Evolutionary conservation across 2,888 invertebrate species (phyloP).

Genomic region (Drepanosiphum platanoidis): DNA sequence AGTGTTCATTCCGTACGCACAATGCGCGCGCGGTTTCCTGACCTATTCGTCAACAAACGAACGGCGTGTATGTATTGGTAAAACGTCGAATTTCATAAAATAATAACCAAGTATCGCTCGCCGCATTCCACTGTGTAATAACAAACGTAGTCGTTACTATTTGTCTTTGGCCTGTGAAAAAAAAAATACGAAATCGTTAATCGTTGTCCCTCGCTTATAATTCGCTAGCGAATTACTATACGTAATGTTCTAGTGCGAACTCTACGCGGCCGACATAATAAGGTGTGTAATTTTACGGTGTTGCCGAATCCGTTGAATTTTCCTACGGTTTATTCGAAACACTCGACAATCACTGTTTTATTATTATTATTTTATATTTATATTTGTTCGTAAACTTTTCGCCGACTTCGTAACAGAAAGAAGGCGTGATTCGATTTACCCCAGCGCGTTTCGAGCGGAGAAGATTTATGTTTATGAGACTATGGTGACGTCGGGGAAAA

Average conservation of each 20-base stretch:
- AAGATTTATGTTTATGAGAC: constrained; percentile 22
- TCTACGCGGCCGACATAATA: too few relatives aligned
- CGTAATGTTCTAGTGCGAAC: too few relatives aligned
- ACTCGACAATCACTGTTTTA: background rate
- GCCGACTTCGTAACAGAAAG: background rate
- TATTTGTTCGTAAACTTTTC: background rate
- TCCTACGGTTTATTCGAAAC: background rate
- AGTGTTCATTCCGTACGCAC: background rate
- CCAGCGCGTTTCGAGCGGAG: background rate
- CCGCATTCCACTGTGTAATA: background rate
- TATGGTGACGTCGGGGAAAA: background rate
- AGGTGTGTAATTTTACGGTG: background rate
- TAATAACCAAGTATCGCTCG: too few relatives aligned
- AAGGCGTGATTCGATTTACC: background rate
- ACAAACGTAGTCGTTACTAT: background rate
- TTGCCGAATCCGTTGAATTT: background rate
- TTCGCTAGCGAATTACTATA: too few relatives aligned
- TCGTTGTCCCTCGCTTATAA: background rate
- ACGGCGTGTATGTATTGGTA: background rate
- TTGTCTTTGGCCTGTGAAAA: background rate
- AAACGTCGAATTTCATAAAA: background rate
- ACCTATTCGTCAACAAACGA: background rate
- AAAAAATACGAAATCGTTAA: background rate
- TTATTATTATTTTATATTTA: background rate
- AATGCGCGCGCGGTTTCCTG: background rate